Conservation (phyloP, 1,140 invertebrate species). For the Zaprionus africanus region DNA sequence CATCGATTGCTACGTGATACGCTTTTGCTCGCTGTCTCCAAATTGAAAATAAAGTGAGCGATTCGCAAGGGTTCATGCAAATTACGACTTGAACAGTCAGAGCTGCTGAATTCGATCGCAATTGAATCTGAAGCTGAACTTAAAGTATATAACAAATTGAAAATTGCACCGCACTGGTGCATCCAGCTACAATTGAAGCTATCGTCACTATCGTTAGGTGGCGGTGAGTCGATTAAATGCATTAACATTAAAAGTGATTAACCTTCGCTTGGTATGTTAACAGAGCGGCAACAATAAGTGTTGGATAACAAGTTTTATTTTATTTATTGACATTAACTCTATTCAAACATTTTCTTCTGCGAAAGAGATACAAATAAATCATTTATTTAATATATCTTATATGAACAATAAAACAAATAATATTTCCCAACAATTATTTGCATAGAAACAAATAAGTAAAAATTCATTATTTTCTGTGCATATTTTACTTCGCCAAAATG, state of each 20-base stretch:
- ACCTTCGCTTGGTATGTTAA: neutral
- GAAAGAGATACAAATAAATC: too few relatives aligned
- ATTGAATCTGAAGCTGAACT: neutral
- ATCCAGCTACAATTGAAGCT: too few relatives aligned
- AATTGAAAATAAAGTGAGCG: slow-evolving; percentile 39
- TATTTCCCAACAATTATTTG: too few relatives aligned
- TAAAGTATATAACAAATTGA: neutral
- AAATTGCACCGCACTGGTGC: neutral
- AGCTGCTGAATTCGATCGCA: slow-evolving; percentile 3
- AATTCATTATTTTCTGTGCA: too few relatives aligned
- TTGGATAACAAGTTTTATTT: too few relatives aligned
- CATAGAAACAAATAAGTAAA: too few relatives aligned
- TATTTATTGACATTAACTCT: too few relatives aligned
- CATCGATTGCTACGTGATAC: slow-evolving; percentile 41
- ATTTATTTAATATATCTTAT: too few relatives aligned
- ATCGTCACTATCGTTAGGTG: neutral
- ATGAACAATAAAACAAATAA: too few relatives aligned
- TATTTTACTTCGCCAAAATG: neutral
- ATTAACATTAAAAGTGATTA: neutral
- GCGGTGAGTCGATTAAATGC: neutral
- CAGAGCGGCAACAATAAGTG: too few relatives aligned
- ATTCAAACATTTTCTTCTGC: too few relatives aligned
- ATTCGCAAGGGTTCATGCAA: slow-evolving; percentile 23
- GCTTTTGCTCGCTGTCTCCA: slow-evolving; percentile 16
- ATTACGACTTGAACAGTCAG: neutral